These are phyloP conservation scores for Monodelphis domestica DNA, from an alignment of 2,797 vertebrate species.

Conservation along the genomic window DNA sequence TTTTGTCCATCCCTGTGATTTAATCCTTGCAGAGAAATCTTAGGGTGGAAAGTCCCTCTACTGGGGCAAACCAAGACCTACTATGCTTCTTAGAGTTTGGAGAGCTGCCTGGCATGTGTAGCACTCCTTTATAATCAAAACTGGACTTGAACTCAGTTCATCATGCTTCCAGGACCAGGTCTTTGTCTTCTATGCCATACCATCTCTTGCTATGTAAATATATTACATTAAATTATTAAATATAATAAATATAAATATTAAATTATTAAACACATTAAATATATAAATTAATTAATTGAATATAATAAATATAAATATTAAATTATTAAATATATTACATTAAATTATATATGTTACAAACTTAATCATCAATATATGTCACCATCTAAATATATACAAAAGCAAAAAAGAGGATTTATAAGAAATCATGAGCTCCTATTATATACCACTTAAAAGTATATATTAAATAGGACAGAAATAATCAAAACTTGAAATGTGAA, in stretches of 20 bases:
- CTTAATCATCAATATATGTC: neutral
- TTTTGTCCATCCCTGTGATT: neutral
- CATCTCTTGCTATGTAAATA: neutral
- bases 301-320: too few species aligned
- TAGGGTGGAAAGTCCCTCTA: neutral
- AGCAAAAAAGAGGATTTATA: neutral
- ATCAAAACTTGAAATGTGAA: neutral
- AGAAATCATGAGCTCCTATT: neutral
- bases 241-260: too few species aligned
- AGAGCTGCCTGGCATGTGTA: neutral
- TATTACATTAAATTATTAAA: too few species aligned
- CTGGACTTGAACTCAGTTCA: neutral
- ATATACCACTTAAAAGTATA: neutral
- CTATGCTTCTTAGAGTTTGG: neutral
- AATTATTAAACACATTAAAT: too few species aligned
- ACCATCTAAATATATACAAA: neutral
- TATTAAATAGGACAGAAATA: neutral
- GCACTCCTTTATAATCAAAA: neutral
- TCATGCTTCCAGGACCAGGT: neutral
- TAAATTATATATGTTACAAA: too few species aligned
- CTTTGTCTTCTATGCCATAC: neutral
- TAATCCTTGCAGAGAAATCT: neutral
- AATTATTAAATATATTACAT: too few species aligned
- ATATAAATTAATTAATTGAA: too few species aligned
- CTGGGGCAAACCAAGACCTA: too few species aligned